phyloP scores from a whole-genome alignment of 2,888 invertebrate species.

The Seladonia tumulorum region DNA sequence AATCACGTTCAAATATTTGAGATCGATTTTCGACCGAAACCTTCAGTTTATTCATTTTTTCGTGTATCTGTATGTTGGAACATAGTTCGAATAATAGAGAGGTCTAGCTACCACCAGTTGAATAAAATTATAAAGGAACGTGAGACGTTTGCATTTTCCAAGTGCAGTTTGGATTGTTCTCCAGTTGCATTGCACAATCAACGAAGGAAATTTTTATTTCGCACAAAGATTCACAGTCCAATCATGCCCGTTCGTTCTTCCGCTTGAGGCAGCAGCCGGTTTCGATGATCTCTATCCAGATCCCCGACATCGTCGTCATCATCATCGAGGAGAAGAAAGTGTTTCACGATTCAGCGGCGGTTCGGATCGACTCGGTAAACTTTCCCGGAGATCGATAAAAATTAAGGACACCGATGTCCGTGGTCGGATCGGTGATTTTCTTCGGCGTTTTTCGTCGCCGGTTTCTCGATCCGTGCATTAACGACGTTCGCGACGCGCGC shows the following conservation, averaged over 20 bases:
- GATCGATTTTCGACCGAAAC: no score
- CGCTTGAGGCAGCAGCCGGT: neutral
- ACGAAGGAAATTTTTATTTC: neutral
- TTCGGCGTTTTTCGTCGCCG: neutral
- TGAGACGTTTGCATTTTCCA: no score
- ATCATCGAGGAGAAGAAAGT: neutral
- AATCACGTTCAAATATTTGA: no score
- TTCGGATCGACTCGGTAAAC: neutral
- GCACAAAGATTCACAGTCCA: neutral
- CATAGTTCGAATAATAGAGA: no score
- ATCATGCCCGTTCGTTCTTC: neutral
- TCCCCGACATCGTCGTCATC: neutral
- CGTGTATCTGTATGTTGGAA: no score
- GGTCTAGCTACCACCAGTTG: no score
- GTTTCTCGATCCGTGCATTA: conserved; percentile 18
- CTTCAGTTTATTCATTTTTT: no score
- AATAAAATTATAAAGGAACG: no score
- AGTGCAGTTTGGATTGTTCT: no score
- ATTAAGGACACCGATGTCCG: neutral
- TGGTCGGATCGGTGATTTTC: neutral
- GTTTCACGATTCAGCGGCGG: neutral
- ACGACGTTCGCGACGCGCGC: neutral
- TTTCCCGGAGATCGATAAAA: neutral
- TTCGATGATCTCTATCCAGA: neutral
- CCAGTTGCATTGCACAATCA: no score